These are phyloP conservation scores for Phoxinus phoxinus DNA, from an alignment of 2,113 vertebrate species.

Conservation along the genomic window DNA sequence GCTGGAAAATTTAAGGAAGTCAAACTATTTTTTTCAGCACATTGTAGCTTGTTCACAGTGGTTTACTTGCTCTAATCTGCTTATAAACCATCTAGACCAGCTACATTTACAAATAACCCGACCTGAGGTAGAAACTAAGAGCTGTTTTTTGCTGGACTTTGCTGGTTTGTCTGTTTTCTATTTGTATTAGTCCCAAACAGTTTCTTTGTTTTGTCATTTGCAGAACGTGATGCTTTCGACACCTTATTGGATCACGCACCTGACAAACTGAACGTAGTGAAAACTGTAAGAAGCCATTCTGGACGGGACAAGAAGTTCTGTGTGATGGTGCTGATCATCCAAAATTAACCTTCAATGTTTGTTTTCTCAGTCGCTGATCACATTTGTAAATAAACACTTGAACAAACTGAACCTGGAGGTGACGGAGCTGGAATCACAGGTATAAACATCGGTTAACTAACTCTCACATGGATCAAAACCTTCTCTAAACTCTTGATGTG, in stretches of 20 bases:
- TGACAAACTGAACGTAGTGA: conserved; percentile 86
- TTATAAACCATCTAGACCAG: not conserved
- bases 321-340: not conserved
- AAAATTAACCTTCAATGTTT: not conserved
- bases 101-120: not conserved
- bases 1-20: not conserved
- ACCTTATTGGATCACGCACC: conserved; percentile 87
- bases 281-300: conserved; percentile 76
- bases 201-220: not conserved
- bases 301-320: not conserved
- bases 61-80: not conserved
- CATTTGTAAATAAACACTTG: conserved; percentile 87
- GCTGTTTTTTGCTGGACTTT: not conserved
- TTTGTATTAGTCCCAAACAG: not conserved
- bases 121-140: not conserved
- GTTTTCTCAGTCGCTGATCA: conserved; percentile 81
- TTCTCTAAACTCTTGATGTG: not conserved
- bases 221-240: conserved; percentile 88
- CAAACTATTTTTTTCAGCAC: not conserved
- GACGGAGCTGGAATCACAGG: conserved; percentile 86
- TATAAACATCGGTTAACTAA: conserved; percentile 48
- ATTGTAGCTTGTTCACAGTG: not conserved
- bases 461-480: not conserved
- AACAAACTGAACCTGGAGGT: conserved; percentile 90
- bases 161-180: not conserved